Evolutionary conservation across 2,888 invertebrate genomes (phyloP).

Genomic region (Serrognathus titanus): DNA sequence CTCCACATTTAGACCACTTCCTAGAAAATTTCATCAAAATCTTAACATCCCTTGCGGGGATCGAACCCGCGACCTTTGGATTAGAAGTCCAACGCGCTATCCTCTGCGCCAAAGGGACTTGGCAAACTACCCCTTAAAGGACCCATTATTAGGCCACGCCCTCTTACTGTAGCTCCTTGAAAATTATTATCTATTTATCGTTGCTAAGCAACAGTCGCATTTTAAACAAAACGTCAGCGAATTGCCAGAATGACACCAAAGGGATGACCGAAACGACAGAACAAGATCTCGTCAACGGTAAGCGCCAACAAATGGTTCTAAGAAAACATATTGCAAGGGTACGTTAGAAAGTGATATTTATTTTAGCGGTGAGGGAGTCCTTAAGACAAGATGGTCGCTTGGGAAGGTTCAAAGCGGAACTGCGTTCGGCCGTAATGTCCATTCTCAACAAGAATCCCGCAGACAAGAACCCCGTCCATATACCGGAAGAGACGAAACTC

Average conservation of each 20-base stretch:
- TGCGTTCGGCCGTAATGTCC: conserved; percentile 46
- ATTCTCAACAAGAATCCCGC: conserved; percentile 40
- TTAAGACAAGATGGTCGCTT: conserved; percentile 44
- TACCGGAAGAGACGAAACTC: conserved; percentile 50
- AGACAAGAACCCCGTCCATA: conserved; percentile 34
- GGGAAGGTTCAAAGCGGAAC: conserved; percentile 45
- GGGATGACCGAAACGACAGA: conserved; percentile 40
- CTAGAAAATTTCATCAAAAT: neutral
- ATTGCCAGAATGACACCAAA: conserved; percentile 24
- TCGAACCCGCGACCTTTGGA: conserved; percentile 87
- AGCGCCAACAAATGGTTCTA: neutral
- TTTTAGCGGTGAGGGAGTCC: conserved; percentile 45
- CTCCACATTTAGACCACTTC: too few species aligned
- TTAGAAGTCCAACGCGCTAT: conserved; percentile 89
- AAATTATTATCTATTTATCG: too few species aligned
- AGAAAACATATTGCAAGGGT: too few species aligned
- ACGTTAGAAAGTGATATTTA: neutral
- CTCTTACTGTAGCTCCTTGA: too few species aligned
- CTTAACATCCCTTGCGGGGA: conserved; percentile 73
- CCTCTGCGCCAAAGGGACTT: conserved; percentile 82
- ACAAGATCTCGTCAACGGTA: conserved; percentile 42
- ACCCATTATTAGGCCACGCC: neutral
- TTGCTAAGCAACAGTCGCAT: conserved; percentile 7
- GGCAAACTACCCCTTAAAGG: neutral
- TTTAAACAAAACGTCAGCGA: conserved; percentile 7